A percentile compares a stretch with the other conserved stretches of the same genome.
phyloP scores from a whole-genome alignment of 2,113 vertebrate species.

The Lasiurus cinereus region DNA sequence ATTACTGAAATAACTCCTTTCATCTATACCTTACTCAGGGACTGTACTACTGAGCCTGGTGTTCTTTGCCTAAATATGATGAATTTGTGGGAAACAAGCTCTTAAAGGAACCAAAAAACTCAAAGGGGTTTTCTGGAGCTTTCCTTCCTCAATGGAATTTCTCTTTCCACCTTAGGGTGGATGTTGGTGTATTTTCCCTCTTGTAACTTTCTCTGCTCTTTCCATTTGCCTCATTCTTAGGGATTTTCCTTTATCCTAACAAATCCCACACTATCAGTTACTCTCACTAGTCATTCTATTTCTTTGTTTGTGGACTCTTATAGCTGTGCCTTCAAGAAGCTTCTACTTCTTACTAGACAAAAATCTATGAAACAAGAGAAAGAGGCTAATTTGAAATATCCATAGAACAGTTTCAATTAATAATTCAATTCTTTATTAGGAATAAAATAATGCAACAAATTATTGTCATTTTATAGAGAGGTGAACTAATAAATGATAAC shows the following conservation, averaged over 20 bases:
- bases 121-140: not conserved
- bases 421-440: not conserved
- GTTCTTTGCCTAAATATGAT: not conserved
- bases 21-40: not conserved
- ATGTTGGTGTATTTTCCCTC: not conserved
- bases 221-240: not conserved
- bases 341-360: not conserved
- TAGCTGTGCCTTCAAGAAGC: not conserved
- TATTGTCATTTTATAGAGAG: not conserved
- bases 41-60: accelerated
- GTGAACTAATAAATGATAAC: not conserved
- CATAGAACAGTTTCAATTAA: not conserved
- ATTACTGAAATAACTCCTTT: not conserved
- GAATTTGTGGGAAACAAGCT: not conserved
- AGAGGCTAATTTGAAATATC: not conserved
- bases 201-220: not conserved
- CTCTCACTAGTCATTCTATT: not conserved
- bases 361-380: not conserved
- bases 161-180: not conserved
- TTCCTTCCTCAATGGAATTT: not conserved
- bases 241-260: not conserved
- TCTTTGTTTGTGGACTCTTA: not conserved
- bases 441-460: not conserved
- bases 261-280: accelerated
- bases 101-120: not conserved